Evolutionary conservation across 1,140 invertebrate species (phyloP).

Genomic region (Adoxophyes honmai): DNA sequence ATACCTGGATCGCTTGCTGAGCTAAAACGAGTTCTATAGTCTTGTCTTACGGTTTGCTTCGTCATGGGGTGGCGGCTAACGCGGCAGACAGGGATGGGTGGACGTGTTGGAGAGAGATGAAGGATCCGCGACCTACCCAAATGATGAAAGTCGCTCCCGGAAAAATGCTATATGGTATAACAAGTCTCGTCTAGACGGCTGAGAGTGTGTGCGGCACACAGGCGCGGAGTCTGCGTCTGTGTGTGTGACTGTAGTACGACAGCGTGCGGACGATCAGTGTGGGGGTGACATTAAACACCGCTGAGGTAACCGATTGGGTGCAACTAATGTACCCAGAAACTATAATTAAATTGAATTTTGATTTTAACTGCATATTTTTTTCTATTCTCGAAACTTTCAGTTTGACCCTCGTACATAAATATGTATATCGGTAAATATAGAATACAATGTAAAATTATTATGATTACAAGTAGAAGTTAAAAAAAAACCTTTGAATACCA

Average conservation of each 20-base stretch:
- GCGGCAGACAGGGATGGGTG: slow-evolving; percentile 34
- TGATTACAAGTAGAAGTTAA: no score
- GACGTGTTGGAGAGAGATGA: slow-evolving; percentile 41
- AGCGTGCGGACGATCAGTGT: slow-evolving; percentile 32
- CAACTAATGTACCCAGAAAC: no score
- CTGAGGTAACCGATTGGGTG: no score
- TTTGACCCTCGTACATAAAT: no score
- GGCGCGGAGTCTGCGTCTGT: slow-evolving; percentile 30
- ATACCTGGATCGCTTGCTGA: slow-evolving; percentile 44
- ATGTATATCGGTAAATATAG: no score
- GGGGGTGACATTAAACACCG: no score
- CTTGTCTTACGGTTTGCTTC: slow-evolving; percentile 34
- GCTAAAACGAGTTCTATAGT: slow-evolving; percentile 27
- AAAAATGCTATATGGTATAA: slow-evolving; percentile 58
- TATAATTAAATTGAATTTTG: no score
- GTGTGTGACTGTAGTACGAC: not conserved
- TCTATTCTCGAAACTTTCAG: no score
- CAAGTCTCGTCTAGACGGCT: slow-evolving; percentile 68
- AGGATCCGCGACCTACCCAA: slow-evolving; percentile 74
- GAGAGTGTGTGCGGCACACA: slow-evolving; percentile 38
- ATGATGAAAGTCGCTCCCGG: slow-evolving; percentile 73
- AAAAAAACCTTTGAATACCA: no score
- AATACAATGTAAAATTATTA: no score
- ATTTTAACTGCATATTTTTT: no score
- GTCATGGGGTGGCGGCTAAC: slow-evolving; percentile 17